Base-by-base conservation (phyloP, 2,797 vertebrate genomes). In the Microcaecilia unicolor region DNA sequence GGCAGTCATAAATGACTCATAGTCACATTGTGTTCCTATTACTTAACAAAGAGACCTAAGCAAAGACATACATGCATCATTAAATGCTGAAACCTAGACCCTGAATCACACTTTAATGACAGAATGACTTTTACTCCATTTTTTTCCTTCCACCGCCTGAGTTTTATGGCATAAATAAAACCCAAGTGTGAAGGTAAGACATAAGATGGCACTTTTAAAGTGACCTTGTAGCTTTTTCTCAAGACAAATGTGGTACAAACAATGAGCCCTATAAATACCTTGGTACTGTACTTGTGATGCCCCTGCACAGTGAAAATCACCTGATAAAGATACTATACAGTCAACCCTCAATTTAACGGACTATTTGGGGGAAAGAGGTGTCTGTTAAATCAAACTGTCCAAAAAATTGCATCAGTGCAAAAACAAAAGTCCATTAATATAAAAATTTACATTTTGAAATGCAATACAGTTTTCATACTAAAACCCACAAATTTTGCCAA, bases 201-300 rank as follows among this genome's bases (percentile, higher is more conserved):
- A 41, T 45, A 48, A 37, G 48, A 48, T 48, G 45, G 48, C 37
- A 39, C 41, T 41, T 48, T 48, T 48, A 48, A 36, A 25, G 15
- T 45, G 31, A 27, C 27, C 18, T 18, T 41, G 37, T 41, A 48
- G 48, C 41, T 48, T 41, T 48, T 31, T 41, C 48, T 48, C 48
- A 48, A 31, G 45, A 41, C n/a, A n/a, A n/a, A n/a, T n/a, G n/a
- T n/a, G n/a, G n/a, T n/a, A n/a, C 41, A 48, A 48, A 41, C 48
- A 45, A 48, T 41, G 45, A 48, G 36, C 37, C 45, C 45, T 36
- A 48, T 41, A 48, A 48, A 48, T 48, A 48, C 23, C 48, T 48
- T n/a, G n/a, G n/a, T n/a, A 41, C 27, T 18, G 41, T 41, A 36
- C 48, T n/a, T 32, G 31, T 36, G 41, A 36, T 36, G 48, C 48